These are phyloP conservation scores for Popillia japonica DNA, from an alignment of 1,140 invertebrate genomes.

Conservation along the genomic window DNA sequence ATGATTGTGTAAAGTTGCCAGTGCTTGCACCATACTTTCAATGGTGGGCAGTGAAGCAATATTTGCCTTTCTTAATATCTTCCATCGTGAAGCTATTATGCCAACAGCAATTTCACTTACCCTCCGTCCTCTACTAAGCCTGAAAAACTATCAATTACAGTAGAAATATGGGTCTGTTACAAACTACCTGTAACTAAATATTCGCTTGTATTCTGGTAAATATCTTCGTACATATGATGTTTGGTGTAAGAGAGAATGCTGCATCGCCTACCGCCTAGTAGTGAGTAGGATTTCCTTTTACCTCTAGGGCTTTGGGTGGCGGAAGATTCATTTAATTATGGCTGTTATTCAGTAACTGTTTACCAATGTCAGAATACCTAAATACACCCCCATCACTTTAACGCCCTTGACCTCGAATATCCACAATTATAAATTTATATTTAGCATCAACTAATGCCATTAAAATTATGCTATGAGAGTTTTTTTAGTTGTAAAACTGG, in stretches of 20 bases:
- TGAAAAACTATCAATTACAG: not conserved
- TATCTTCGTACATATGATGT: too few relatives aligned
- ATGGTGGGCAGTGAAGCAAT: not conserved
- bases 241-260: too few relatives aligned
- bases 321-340: not conserved
- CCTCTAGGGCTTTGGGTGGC: not conserved
- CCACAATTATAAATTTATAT: constrained; percentile 59
- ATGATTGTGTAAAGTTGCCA: too few relatives aligned
- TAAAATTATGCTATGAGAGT: constrained; percentile 59
- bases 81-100: constrained; percentile 17
- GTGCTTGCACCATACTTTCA: too few relatives aligned
- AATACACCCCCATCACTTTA: constrained; percentile 60
- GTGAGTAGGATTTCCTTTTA: not conserved
- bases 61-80: constrained; percentile 7
- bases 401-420: constrained; percentile 59
- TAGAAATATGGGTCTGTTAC: not conserved
- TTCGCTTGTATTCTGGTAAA: too few relatives aligned
- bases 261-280: too few relatives aligned
- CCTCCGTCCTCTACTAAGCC: not conserved
- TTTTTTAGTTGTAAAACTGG: constrained; percentile 61
- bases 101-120: constrained; percentile 27
- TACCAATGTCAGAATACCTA: constrained; percentile 38
- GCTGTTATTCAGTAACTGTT: not conserved
- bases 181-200: not conserved
- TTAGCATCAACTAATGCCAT: constrained; percentile 60